A percentile compares a stretch with the other conserved stretches of the same genome.
Evolutionary conservation across 2,888 invertebrate species (phyloP).

Genomic region (Leptura quadrifasciata): DNA sequence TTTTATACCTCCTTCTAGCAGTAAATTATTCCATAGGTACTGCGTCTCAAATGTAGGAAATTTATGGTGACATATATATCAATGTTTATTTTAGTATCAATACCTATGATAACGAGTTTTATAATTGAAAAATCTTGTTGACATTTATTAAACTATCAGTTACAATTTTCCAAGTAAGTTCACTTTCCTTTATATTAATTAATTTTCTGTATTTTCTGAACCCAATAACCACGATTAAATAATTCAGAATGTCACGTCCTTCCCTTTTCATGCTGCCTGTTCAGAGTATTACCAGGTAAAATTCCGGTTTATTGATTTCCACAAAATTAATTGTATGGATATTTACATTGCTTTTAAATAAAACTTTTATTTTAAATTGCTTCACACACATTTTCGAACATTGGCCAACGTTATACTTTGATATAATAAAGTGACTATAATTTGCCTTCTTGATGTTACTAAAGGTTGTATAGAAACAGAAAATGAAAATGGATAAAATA

Average conservation of each 20-base stretch:
- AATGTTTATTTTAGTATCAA: neutral
- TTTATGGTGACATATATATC: neutral
- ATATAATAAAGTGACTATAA: too few relatives aligned
- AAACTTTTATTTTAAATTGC: neutral
- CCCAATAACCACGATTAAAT: conserved; percentile 34
- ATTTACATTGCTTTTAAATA: neutral
- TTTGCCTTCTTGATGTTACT: too few relatives aligned
- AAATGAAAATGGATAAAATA: too few relatives aligned
- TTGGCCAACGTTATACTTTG: too few relatives aligned
- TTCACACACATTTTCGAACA: too few relatives aligned
- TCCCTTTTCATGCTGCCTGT: conserved; percentile 39
- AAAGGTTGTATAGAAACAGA: too few relatives aligned
- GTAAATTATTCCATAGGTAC: too few relatives aligned
- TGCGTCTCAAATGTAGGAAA: neutral
- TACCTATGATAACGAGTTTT: neutral
- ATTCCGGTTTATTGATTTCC: conserved; percentile 43
- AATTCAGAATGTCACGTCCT: conserved; percentile 45
- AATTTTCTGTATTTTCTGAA: conserved; percentile 29
- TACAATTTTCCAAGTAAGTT: neutral
- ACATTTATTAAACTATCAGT: neutral
- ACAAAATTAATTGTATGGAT: conserved; percentile 29
- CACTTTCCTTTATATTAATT: conserved; percentile 1
- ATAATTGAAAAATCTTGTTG: neutral
- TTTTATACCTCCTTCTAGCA: too few relatives aligned
- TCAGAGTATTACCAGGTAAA: conserved; percentile 38